A percentile compares a stretch with the other conserved stretches of the same genome.
These are phyloP conservation scores for Sinelater perroti DNA, from an alignment of 2,888 invertebrate species.

Conservation along the genomic window DNA sequence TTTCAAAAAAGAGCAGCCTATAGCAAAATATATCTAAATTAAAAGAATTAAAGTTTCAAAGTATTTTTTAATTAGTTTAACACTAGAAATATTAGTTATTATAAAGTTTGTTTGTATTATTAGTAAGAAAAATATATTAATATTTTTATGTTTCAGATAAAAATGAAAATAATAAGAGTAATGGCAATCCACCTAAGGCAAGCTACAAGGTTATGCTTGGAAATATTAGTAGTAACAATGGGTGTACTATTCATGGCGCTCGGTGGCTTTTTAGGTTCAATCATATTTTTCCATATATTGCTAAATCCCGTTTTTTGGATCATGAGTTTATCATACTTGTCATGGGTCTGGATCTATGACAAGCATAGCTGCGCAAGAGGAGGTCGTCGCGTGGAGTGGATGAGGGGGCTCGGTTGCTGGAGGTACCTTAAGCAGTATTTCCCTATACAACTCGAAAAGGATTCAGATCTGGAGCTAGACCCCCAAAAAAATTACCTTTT, in stretches of 20 bases:
- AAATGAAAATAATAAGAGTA: too few species aligned
- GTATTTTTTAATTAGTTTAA: too few species aligned
- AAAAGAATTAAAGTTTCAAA: too few species aligned
- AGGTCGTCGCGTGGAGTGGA: conserved; percentile 59
- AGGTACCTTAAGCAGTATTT: conserved; percentile 82
- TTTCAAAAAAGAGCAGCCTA: too few species aligned
- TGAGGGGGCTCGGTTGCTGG: conserved; percentile 76
- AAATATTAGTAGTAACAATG: too few species aligned
- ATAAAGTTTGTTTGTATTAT: too few species aligned
- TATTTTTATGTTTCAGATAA: too few species aligned
- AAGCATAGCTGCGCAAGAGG: conserved; percentile 67
- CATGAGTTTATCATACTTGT: conserved; percentile 66
- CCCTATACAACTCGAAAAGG: conserved; percentile 84
- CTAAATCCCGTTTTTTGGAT: conserved; percentile 67
- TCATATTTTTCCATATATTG: not conserved
- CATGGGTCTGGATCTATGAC: conserved; percentile 71
- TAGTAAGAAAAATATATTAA: too few species aligned
- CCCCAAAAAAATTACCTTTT: conserved; percentile 84
- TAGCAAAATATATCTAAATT: too few species aligned
- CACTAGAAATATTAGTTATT: too few species aligned
- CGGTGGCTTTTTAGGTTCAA: not conserved
- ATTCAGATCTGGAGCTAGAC: conserved; percentile 80
- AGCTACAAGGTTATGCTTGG: too few species aligned
- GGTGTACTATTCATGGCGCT: not conserved
- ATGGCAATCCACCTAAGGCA: too few species aligned